Evolutionary conservation across 2,888 invertebrate genomes (phyloP).

Genomic region (Hypena proboscidalis): DNA sequence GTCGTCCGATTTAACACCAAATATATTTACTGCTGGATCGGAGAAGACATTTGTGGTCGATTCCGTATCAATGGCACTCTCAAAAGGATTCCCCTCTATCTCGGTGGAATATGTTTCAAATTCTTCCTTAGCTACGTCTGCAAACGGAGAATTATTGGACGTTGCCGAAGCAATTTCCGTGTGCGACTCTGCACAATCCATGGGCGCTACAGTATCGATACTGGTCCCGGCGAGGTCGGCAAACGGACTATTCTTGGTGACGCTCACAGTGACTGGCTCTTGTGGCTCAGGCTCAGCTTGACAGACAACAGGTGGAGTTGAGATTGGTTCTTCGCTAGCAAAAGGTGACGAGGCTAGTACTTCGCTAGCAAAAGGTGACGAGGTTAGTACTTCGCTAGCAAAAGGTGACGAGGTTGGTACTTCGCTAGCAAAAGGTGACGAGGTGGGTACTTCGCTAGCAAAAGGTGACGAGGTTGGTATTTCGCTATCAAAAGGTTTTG

Average conservation of each 20-base stretch:
- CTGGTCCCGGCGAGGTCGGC: slow-evolving; percentile 8
- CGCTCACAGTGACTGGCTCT: not conserved
- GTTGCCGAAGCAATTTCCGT: slow-evolving; percentile 41
- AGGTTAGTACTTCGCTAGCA: slow-evolving; percentile 54
- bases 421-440: slow-evolving; percentile 48
- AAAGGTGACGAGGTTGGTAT: slow-evolving; percentile 47
- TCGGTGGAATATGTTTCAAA: slow-evolving; percentile 44
- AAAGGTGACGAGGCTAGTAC: slow-evolving; percentile 47
- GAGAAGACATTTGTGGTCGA: slow-evolving; percentile 40
- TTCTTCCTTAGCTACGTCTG: slow-evolving; percentile 49
- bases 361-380: slow-evolving; percentile 47
- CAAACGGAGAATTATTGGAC: slow-evolving; percentile 66
- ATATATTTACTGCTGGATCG: slow-evolving; percentile 48
- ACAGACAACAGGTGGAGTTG: slow-evolving; percentile 20
- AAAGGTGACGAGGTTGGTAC: slow-evolving; percentile 47
- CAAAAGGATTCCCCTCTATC: slow-evolving; percentile 72
- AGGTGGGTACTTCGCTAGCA: slow-evolving; percentile 49
- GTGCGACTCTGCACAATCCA: slow-evolving; percentile 71
- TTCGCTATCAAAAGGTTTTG: slow-evolving; percentile 48
- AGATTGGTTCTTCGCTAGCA: slow-evolving; percentile 54
- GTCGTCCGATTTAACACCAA: slow-evolving; percentile 53
- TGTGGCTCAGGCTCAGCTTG: slow-evolving; percentile 11
- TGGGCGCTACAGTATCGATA: slow-evolving; percentile 51
- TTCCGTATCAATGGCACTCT: slow-evolving; percentile 41
- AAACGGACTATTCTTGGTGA: slow-evolving; percentile 9